Base-by-base conservation (phyloP, 2,113 vertebrate genomes). In the Rhombomys opimus region DNA sequence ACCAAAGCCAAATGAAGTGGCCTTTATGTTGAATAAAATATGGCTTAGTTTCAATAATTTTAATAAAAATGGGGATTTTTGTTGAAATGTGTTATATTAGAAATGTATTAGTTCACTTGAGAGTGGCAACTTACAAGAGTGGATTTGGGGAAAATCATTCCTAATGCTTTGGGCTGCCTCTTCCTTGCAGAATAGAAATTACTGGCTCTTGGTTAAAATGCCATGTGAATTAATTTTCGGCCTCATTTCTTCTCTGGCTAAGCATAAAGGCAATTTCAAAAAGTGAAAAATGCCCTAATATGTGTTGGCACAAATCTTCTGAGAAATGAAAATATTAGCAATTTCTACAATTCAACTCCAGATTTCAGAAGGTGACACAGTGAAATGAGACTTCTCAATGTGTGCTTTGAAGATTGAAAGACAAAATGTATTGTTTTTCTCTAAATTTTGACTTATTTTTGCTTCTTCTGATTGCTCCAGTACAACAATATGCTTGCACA, bases 141-240 rank as follows among this genome's bases (percentile, higher is more conserved):
- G 90, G 50, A 85, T 97, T 92, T 90, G 54, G 77, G 85, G 63
- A 54, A 92, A 97, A 94, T 95, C 82, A 88, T 92, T 97, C n/a
- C 88, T 97, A 88, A 94, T 91, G 76, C 89, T 93, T 57, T 84
- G 81, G 86, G 46, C 81, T 95, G 94, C 73, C 88, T 91, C 89
- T 92, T 86, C 72, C 96, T 95, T 95, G 90, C 76, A 91, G 93
- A 92, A 96, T 87, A 94, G 89, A 97, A 97, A 95, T 97, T 96
- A 96, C 94, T 96, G 94, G 95, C 87, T 96, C 96, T 96, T 97
- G 95, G 95, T 97, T 97, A 96, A 97, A 98, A 97, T 95, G 97
- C 82, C 95, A 96, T 94, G 89, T 95, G 94, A 97, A 97, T 97
- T 97, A 94, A 98, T 97, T 98, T 98, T 96, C 96, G 93, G 97